Base-by-base conservation (phyloP, 2,113 vertebrate genomes). In the Halcyon senegalensis region DNA sequence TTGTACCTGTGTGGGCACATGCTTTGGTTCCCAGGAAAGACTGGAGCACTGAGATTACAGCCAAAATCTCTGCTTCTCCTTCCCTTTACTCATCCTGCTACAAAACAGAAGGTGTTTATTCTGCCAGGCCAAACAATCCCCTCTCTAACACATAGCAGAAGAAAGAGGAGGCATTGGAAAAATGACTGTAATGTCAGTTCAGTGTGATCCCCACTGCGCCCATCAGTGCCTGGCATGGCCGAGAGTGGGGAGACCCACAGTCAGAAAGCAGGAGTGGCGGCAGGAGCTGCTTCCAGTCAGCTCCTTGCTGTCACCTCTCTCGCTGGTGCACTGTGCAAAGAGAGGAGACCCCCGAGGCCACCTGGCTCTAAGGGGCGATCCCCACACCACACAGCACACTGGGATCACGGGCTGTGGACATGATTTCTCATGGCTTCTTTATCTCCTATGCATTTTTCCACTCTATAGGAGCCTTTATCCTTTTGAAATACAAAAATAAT, bases 331-430 rank as follows among this genome's bases (percentile, higher is more conserved):
- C 33, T 33, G 6, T 28, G 16, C 23, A 84, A 53, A 56, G 46
- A 35, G 7, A 31, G 15, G 41, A 51, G 5, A n/a, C 9, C 18
- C 16, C 11, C 2, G 1, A 88, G 46, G 7, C 5, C n/a, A 30
- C n/a, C 16, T 15, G 19, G 37, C 18, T 58, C 33, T 28, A 13
- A 79, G 44, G 16, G 16, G 27, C 1, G 5, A 51, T 60, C 48
- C 59, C 43, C 24, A 59, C 20, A 17, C 7, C 5, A 10, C 37
- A 44, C 0, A 0, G 28, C 10, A 44, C 2, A 0, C 14, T 35
- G 39, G 2, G 3, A 4, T 20, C 35, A 30, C 33, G 21, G 50
- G 11, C 41, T 41, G 10, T 15, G 23, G 70, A 67, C 31, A 51
- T 11, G 31, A 8, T 12, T 90, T 85, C 78, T 55, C 31, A 37